Conservation (phyloP, 1,140 invertebrate genomes). For the Sarcophaga bullata region DNA sequence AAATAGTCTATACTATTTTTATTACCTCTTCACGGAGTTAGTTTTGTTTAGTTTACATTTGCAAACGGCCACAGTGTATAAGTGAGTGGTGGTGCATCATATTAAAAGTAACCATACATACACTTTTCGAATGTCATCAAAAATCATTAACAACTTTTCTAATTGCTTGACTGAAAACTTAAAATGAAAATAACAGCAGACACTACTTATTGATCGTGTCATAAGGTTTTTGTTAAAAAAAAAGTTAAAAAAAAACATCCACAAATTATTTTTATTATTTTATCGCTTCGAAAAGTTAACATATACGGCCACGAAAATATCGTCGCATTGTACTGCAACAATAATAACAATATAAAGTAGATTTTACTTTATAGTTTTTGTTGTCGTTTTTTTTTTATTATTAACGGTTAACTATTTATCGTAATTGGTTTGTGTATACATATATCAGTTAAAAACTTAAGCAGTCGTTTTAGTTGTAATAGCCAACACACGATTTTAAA, state of each 20-base stretch:
- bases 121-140: background rate
- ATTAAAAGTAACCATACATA: background rate
- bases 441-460: conserved; percentile 12
- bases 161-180: background rate
- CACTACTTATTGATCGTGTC: conserved; percentile 21
- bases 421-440: conserved; percentile 7
- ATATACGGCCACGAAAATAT: conserved; percentile 4
- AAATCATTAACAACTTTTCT: background rate
- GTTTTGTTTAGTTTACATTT: too few relatives aligned
- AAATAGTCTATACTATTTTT: too few relatives aligned
- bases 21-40: too few relatives aligned
- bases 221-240: conserved; percentile 19
- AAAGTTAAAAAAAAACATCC: background rate
- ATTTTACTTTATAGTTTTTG: background rate
- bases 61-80: too few relatives aligned
- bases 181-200: background rate
- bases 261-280: background rate
- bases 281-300: background rate
- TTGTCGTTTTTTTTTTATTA: background rate
- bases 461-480: conserved; percentile 9
- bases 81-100: background rate
- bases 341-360: background rate
- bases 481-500: conserved; percentile 19
- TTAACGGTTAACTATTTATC: conserved; percentile 1
- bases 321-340: background rate